These are phyloP conservation scores for Lethrus apterus DNA, from an alignment of 1,140 invertebrate species.

Conservation along the genomic window DNA sequence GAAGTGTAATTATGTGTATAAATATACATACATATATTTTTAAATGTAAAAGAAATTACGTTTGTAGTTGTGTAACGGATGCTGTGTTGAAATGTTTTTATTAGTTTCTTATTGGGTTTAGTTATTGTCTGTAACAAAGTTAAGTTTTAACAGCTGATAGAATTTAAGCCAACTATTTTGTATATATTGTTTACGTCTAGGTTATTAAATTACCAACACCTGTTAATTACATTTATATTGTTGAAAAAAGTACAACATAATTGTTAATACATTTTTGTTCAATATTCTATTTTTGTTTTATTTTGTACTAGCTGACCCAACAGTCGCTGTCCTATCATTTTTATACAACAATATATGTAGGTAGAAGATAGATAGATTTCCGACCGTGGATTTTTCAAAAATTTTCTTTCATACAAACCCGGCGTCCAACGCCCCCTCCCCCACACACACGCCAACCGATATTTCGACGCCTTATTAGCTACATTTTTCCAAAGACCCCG, in stretches of 20 bases:
- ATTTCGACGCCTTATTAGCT: too few species aligned
- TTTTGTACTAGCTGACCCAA: too few species aligned
- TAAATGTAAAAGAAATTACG: not conserved
- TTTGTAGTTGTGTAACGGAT: not conserved
- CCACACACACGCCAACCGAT: too few species aligned
- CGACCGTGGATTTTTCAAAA: too few species aligned
- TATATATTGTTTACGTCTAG: conserved; percentile 14
- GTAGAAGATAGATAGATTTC: too few species aligned
- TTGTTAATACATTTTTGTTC: conserved; percentile 13
- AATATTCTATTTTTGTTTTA: too few species aligned
- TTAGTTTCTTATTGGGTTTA: not conserved
- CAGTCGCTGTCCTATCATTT: too few species aligned
- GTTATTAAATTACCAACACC: conserved; percentile 10
- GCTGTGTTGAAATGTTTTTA: not conserved
- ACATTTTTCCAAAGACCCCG: too few species aligned
- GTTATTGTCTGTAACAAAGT: not conserved
- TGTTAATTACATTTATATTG: conserved; percentile 16
- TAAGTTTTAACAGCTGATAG: conserved; percentile 7
- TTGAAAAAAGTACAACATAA: conserved; percentile 16
- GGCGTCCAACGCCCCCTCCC: too few species aligned
- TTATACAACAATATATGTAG: not conserved
- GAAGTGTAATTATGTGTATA: not conserved
- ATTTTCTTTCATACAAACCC: too few species aligned
- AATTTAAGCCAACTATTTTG: not conserved
- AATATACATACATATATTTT: not conserved